Evolutionary conservation across 2,113 vertebrate species (phyloP), one percentile per base, ranked within the genome.

Genomic region (Thalassoma bifasciatum): DNA sequence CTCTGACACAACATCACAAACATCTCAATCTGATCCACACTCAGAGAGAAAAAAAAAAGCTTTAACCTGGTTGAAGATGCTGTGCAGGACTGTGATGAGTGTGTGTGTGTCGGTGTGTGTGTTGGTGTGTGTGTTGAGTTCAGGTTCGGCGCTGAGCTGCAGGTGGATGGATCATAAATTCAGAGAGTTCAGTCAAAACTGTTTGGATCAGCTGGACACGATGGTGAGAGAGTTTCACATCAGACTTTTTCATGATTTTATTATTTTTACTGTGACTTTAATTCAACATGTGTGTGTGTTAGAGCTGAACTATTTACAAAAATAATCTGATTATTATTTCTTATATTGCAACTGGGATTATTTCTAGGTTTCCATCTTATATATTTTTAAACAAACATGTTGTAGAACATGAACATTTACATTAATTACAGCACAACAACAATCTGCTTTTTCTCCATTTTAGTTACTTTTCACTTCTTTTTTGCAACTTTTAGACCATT

Each of bases 141-240:
- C 67, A 59, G 69, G 38, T 50, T 77, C 73, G 17, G 74, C 70
- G 0, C 64, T 85, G 12, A 76, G 84, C 78, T 93, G 92, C 79
- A 78, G 38, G 6, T 92, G 92, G 92, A 67, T 91, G 63, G 26
- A 76, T 21, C 65, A 82, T 0, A 87, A 86, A 50, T 92, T 91
- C 73, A 54, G 0, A 49, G 53, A 82, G 36, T 67, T 78, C 72
- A 90, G 81, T 23, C 9, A 46, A 16, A 57, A 13, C 1, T 75
- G 46, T 47, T 1, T 91, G 56, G 6, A 26, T n/a, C 79, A 88
- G 0, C 60, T 93, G 4, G 47, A 67, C 0, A 65, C 5, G 0
- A 83, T 93, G 91, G 91, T 92, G 26, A 91, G 86, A 62, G 4
- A 0, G 10, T 26, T 61, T 12, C 2, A 60, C 26, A 23, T 6